These are phyloP conservation scores for Vidua chalybeata DNA, from an alignment of 2,113 vertebrate species.

Conservation along the genomic window DNA sequence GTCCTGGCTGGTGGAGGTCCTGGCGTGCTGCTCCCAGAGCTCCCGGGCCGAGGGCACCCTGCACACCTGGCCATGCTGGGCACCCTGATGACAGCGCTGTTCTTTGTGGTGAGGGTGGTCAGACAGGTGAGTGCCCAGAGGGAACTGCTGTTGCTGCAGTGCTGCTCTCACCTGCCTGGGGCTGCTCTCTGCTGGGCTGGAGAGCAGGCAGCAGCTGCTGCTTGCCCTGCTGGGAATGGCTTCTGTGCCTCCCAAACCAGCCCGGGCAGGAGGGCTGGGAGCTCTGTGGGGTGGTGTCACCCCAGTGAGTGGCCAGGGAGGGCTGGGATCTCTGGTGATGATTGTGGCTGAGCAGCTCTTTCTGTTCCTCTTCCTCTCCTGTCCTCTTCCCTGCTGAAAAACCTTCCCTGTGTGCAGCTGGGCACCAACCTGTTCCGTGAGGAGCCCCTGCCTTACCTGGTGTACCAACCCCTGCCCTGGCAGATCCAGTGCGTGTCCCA, in stretches of 20 bases:
- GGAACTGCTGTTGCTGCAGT: accelerated
- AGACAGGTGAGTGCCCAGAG: conserved; percentile 76
- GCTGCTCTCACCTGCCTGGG: neutral
- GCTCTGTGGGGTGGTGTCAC: accelerated
- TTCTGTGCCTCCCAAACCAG: neutral
- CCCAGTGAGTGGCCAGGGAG: neutral
- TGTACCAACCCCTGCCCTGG: conserved; percentile 87
- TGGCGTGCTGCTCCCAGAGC: neutral
- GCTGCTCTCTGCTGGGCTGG: neutral
- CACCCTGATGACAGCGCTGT: conserved; percentile 84
- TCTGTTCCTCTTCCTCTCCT: neutral
- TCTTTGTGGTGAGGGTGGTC: conserved; percentile 77
- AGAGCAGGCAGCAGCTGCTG: neutral
- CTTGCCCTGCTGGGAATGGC: neutral
- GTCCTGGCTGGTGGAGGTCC: accelerated
- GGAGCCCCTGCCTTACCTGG: conserved; percentile 80
- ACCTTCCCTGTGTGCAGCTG: conserved; percentile 57
- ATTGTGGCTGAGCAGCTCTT: accelerated
- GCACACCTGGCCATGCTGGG: conserved; percentile 77
- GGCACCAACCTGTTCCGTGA: conserved; percentile 66
- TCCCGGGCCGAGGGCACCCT: accelerated
- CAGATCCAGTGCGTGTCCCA: conserved; percentile 84
- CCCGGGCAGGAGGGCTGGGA: neutral
- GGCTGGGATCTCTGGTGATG: accelerated
- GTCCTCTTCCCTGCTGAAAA: neutral